Conservation (phyloP, 1,140 invertebrate species). For the Drosophila novamexicana region DNA sequence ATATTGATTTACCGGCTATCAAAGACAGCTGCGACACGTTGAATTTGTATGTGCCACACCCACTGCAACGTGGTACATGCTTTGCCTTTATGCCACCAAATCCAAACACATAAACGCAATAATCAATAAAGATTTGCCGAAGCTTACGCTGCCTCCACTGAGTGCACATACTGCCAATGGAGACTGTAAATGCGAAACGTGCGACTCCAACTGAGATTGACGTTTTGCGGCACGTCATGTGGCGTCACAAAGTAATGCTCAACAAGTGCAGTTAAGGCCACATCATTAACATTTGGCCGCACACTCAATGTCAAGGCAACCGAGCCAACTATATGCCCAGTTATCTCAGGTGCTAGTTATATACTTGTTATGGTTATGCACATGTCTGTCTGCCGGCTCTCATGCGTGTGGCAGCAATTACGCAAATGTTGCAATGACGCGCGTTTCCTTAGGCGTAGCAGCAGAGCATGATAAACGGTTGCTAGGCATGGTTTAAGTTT, state of each 20-base stretch:
- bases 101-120: constrained; percentile 68
- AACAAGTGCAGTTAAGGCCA: constrained; percentile 77
- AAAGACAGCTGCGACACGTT: constrained; percentile 68
- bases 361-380: background rate
- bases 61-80: background rate
- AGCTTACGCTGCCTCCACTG: constrained; percentile 34
- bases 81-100: constrained; percentile 53
- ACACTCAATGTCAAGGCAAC: constrained; percentile 65
- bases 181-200: constrained; percentile 17
- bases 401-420: constrained; percentile 26
- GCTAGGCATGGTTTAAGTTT: background rate
- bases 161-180: constrained; percentile 19
- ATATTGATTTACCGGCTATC: constrained; percentile 81
- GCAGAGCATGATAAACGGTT: background rate
- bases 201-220: constrained; percentile 23
- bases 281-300: constrained; percentile 71
- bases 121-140: constrained; percentile 74
- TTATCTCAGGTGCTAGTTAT: constrained; percentile 10
- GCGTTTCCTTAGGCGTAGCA: background rate
- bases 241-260: constrained; percentile 42
- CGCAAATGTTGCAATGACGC: constrained; percentile 27
- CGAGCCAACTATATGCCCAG: constrained; percentile 8
- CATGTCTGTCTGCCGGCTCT: constrained; percentile 1
- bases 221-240: constrained; percentile 25
- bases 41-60: constrained; percentile 18